These are phyloP conservation scores for Hippocampus guttulatus DNA, from an alignment of 2,113 vertebrate genomes.

Conservation along the genomic window DNA sequence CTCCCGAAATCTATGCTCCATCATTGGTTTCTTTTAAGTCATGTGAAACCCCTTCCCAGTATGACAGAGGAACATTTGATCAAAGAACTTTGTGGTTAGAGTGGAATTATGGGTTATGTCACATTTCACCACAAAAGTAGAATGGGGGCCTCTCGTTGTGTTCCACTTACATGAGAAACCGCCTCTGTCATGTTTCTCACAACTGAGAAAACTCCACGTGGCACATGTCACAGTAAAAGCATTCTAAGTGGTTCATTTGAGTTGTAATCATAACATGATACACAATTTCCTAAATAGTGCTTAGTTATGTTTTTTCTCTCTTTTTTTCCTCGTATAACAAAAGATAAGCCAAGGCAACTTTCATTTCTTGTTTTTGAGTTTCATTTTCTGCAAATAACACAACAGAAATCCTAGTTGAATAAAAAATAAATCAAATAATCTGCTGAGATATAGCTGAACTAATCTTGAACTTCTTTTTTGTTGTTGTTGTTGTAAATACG, in stretches of 20 bases:
- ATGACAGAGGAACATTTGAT: conserved; percentile 47
- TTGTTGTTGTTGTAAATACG: background rate
- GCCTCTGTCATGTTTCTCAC: conserved; percentile 63
- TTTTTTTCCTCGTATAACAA: background rate
- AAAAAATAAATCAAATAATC: background rate
- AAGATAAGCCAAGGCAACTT: background rate
- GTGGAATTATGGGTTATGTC: conserved; percentile 74
- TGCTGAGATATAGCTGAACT: background rate
- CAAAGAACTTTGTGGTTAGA: conserved; percentile 62
- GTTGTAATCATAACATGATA: background rate
- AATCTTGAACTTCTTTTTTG: background rate
- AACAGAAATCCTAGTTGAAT: background rate
- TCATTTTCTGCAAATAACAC: background rate
- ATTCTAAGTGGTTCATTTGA: conserved; percentile 2
- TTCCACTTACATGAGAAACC: conserved; percentile 62
- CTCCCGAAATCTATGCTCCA: conserved; percentile 7
- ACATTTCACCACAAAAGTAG: conserved; percentile 65
- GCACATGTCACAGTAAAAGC: conserved; percentile 14
- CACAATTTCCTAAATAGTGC: background rate
- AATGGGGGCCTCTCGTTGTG: conserved; percentile 46
- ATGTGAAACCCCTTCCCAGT: conserved; percentile 40
- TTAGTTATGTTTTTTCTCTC: background rate
- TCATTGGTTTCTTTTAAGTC: conserved; percentile 19
- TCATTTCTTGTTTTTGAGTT: background rate
- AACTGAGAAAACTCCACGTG: conserved; percentile 24